Conservation (phyloP, 2,113 vertebrate genomes). For the Channa argus region DNA sequence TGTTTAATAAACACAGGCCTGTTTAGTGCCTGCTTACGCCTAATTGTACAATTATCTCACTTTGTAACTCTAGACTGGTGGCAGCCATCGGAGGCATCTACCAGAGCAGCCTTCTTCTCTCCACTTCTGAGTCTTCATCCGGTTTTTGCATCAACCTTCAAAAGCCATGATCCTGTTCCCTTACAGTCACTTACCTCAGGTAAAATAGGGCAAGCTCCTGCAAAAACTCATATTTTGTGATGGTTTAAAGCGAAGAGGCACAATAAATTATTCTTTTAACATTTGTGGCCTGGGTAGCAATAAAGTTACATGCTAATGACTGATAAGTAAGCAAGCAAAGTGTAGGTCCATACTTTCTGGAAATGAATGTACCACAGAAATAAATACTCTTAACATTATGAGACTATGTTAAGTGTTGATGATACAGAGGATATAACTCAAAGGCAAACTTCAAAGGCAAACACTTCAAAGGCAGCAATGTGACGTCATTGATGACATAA, state of each 20-base stretch:
- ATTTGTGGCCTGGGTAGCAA: background rate
- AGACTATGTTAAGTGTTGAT: background rate
- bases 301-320: no score
- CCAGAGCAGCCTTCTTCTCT: constrained; percentile 88
- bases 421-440: no score
- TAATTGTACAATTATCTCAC: background rate
- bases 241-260: background rate
- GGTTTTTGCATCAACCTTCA: constrained; percentile 86
- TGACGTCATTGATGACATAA: no score
- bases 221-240: constrained; percentile 79
- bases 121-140: constrained; percentile 90
- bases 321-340: no score
- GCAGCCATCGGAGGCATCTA: constrained; percentile 85
- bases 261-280: background rate
- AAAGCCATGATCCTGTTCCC: constrained; percentile 84
- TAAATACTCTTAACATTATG: no score
- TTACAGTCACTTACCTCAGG: constrained; percentile 85
- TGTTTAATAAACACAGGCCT: background rate
- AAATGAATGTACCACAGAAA: no score
- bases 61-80: constrained; percentile 87
- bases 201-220: constrained; percentile 81
- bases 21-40: background rate
- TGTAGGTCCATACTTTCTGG: no score
- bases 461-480: no score
- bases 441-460: no score